Base-by-base conservation (phyloP, 2,113 vertebrate species). In the Pongo pygmaeus region DNA sequence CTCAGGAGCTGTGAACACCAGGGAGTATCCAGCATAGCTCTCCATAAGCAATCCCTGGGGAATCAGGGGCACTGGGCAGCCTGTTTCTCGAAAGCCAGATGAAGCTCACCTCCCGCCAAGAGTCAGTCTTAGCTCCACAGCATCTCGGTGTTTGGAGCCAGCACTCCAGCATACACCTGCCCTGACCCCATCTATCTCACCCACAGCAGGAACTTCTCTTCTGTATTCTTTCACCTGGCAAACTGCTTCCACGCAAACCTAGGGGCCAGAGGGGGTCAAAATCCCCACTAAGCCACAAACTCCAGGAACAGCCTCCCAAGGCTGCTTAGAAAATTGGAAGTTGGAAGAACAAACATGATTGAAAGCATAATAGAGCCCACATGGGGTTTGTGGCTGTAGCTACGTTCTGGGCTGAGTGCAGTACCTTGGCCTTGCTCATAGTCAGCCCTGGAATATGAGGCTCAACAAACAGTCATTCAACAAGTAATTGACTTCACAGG, bases 81-180 rank as follows among this genome's bases (percentile, higher is more conserved):
- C 77, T n/a, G 30, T 57, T 40, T 46, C 50, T 30, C 0, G 0
- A 74, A 87, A 57, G 30, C 57, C 43, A 57, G 50, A 72, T 1
- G 9, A 69, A 74, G 50, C 40, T 52, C 40, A 55, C 78, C 3
- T 0, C 14, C 6, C 10, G 0, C 1, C 46, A 16, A 30, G 27
- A 1, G 35, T 27, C 50, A 1, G 0, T 38, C 14, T 67, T 8
- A 0, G 12, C 25, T 32, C 38, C 18, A 20, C 0, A 2, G 43
- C 23, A 9, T 20, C 72, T 67, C 5, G 8, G 30, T 1, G 6
- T 48, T 43, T 84, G 35, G 30, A 92, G 48, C 0, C 0, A n/a
- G 35, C 10, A n/a, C 14, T 5, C 52, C 32, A 46, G 80, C 64
- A 8, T 7, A 2, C 4, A 20, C 12, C 40, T 38, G 50, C 38